Evolutionary conservation across 2,888 invertebrate species (phyloP).

Genomic region (Noctua pronuba): DNA sequence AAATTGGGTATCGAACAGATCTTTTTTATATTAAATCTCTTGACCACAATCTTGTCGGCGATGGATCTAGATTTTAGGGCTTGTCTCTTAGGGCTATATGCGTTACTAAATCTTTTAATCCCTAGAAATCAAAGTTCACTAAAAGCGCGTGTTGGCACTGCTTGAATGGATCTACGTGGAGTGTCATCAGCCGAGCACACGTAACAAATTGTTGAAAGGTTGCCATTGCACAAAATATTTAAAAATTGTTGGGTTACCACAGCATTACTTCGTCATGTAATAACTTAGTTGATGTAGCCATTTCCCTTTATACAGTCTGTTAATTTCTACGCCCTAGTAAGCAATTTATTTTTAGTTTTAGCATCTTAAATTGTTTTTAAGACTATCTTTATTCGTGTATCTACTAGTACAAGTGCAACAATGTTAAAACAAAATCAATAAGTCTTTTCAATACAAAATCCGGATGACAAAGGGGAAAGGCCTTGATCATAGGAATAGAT

Average conservation of each 20-base stretch:
- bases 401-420: too few species aligned
- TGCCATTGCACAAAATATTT: slow-evolving; percentile 39
- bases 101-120: neutral
- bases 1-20: neutral
- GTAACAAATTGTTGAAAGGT: slow-evolving; percentile 41
- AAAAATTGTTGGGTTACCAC: neutral
- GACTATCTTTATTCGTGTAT: neutral
- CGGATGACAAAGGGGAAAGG: too few species aligned
- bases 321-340: slow-evolving; percentile 44
- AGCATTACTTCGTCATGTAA: slow-evolving; percentile 7
- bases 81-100: neutral
- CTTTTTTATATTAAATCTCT: too few species aligned
- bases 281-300: slow-evolving; percentile 2
- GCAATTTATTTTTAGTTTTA: slow-evolving; percentile 3
- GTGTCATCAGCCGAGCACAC: neutral
- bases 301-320: slow-evolving; percentile 25
- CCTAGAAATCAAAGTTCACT: slow-evolving; percentile 32
- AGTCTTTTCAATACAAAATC: too few species aligned
- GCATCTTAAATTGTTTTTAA: neutral
- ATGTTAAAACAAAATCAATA: too few species aligned
- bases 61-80: neutral
- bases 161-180: slow-evolving; percentile 44
- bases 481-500: too few species aligned
- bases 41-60: too few species aligned
- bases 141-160: slow-evolving; percentile 46